Base-by-base conservation (phyloP, 1,140 invertebrate species). In the Cheumatopsyche charites region DNA sequence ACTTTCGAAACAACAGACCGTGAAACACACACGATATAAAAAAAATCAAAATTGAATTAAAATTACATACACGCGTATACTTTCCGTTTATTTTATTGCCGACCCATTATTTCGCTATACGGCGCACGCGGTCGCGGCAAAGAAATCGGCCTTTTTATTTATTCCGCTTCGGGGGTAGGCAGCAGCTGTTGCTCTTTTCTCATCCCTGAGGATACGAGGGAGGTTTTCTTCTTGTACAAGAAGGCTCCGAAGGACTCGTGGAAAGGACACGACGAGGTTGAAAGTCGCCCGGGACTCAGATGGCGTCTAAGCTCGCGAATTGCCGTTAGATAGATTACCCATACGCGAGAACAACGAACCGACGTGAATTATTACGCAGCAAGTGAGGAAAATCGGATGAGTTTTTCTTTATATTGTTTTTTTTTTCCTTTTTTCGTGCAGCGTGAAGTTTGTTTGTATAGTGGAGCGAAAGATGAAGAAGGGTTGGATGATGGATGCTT, bases 271-370 rank as follows among this genome's bases (percentile, higher is more conserved):
- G n/a, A n/a, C n/a, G 29, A 36, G 55, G 55, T 25, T 25, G 55
- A 61, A 15, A 61, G 23, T 61, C 55, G 55, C n/a, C 13, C 4
- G 23, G 55, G 55, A 61, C 55, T 61, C 55, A 61, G 55, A 19
- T 61, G 55, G 55, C 23, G 11, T 15, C 23, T 61, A 6, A 4
- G 17, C 55, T 12, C 21, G 12, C 23, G 23, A 25, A 19, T 61
- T 61, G 55, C 55, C n/a, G 23, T 19, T 19, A 19, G 7, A 4
- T 19, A 15, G 23, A 61, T 61, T 19, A 21, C 6, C 55, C 55
- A 21, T 23, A 61, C 19, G 23, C 55, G 21, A 19, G 19, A 61
- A 61, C 29, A 36, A 36, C 29, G 29, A 9, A 36, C 29, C 9
- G 29, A n/a, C n/a, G 29, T 36, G 29, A 36, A 9, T 36, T 36